Evolutionary conservation across 2,888 invertebrate genomes (phyloP).

Genomic region (Melanophora roralis): DNA sequence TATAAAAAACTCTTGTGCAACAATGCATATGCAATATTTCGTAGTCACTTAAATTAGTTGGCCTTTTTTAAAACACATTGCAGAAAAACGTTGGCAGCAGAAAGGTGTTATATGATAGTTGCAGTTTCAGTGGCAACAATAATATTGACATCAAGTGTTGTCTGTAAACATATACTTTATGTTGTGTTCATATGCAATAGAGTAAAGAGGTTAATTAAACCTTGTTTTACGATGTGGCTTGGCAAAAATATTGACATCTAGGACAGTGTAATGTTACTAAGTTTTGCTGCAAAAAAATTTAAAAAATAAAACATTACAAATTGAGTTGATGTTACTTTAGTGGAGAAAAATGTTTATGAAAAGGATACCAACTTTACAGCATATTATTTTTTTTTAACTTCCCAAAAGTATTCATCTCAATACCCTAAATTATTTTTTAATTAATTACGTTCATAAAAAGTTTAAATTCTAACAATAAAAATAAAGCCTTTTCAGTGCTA

Average conservation of each 20-base stretch:
- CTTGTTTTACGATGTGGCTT: conserved; percentile 1
- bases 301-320: background rate
- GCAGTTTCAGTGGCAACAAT: no score
- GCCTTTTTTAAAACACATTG: background rate
- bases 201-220: conserved; percentile 34
- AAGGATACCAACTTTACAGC: no score
- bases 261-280: conserved; percentile 10
- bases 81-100: background rate
- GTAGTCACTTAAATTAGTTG: background rate
- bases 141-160: background rate
- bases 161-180: conserved; percentile 25
- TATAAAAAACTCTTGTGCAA: background rate
- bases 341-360: no score
- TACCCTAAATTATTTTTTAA: no score
- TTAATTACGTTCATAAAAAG: no score
- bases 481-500: no score
- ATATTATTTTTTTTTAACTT: no score
- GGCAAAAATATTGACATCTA: background rate
- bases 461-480: no score
- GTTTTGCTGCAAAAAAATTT: background rate
- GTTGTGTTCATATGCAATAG: conserved; percentile 22
- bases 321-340: no score
- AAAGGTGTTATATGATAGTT: background rate
- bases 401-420: no score
- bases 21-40: background rate